Base-by-base conservation (phyloP, 1,140 invertebrate genomes). In the Achroia grisella region DNA sequence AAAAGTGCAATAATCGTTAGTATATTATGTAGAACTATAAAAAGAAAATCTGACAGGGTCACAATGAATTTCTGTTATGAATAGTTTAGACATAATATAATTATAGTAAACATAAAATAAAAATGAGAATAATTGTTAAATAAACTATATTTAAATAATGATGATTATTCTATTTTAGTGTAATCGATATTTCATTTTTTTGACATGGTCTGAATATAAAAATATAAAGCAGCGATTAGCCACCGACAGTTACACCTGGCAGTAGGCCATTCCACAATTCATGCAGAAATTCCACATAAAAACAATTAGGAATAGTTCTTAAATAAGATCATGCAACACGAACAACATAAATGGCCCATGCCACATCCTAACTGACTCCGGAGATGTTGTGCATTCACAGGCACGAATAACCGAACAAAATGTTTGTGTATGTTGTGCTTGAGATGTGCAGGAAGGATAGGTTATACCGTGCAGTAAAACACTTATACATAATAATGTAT, bases 321-420 rank as follows among this genome's bases (percentile, higher is more conserved):
- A 61, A 62, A 57, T 57, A 70, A 77, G 52, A 70, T 71, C 80
- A 84, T 84, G 78, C 80, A 84, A 75, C 74, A 84, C 76, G 70
- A 72, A 84, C 80, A 80, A 84, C 80, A 82, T 56, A 56, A 53
- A 82, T 78, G 76, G 79, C 77, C 60, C 74, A 81, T 81, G 75
- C 69, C 76, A 71, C 60, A 66, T 67, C 61, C 64, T 73, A 57
- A 57, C 57, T 44, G 49, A 69, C 59, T 61, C 57, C 66, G 69
- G 61, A 79, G 54, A 63, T 52, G 33, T 60, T 76, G 76, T 80
- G 75, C 71, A 71, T 74, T 73, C 65, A 72, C 72, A 78, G 75
- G 78, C 78, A 80, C 80, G 52, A 66, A 67, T 62, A 62, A 62
- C 65, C 61, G 64, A 71, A 71, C 63, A 69, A 69, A 68, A 68